Base-by-base conservation (phyloP, 2,888 invertebrate genomes). In the Polymixis flavicincta region DNA sequence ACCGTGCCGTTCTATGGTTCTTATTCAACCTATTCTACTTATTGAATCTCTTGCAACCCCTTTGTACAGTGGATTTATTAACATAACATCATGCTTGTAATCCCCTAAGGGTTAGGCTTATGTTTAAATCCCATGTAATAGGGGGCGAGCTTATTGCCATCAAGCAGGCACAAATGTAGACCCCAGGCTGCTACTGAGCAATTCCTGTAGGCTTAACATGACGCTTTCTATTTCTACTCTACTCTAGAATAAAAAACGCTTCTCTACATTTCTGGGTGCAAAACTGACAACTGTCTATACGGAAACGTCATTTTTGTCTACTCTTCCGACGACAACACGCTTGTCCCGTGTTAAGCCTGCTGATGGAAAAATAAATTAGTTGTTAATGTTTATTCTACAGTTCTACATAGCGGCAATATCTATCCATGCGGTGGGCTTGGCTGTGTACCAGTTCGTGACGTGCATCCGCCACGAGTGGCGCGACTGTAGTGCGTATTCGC, bases 321-420 rank as follows among this genome's bases (percentile, higher is more conserved):
- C n/a, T n/a, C n/a, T n/a, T n/a, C n/a, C n/a, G n/a, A n/a, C n/a
- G n/a, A n/a, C n/a, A n/a, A n/a, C n/a, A n/a, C n/a, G n/a, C n/a
- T n/a, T n/a, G n/a, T n/a, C n/a, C n/a, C n/a, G n/a, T n/a, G n/a
- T n/a, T n/a, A n/a, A n/a, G n/a, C n/a, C n/a, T n/a, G n/a, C n/a
- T n/a, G 48, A 28, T 32, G 22, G 65, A n/a, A 54, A 32, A n/a
- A 37, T 37, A 37, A 55, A 66, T n/a, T 1, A 5, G 9, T 57
- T 42, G 13, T 78, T 54, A 48, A 11, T 67, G 37, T 74, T 37
- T 57, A 4, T n/a, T 22, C 45, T 97, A 69, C 97, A 99, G 99
- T 98, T 99, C 94, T 99, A 99, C 95, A 99, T 99, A 90, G 99
- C 99, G n/a, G 97, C 98, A 72, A 98, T 99, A 94, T 99, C 99